phyloP scores from a whole-genome alignment of 2,113 vertebrate species.

The Sceloporus undulatus region DNA sequence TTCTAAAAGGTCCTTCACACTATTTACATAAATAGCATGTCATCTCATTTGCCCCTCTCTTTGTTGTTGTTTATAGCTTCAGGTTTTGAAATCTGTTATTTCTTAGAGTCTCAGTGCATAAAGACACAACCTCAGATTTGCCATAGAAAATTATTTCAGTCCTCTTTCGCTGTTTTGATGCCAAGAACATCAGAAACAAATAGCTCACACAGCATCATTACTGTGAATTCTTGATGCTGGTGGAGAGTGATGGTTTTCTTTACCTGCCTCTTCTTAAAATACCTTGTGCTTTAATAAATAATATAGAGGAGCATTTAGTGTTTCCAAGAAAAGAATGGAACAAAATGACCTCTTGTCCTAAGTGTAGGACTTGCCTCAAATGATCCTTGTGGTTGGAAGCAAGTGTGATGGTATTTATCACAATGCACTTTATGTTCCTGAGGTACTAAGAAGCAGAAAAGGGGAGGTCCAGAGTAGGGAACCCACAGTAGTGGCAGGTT shows the following conservation, averaged over 20 bases:
- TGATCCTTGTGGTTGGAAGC: conserved; percentile 12
- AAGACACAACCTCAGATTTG: neutral
- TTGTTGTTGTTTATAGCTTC: neutral
- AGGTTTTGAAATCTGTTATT: neutral
- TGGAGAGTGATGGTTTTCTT: neutral
- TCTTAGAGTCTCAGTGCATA: neutral
- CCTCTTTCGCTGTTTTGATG: conserved; percentile 1
- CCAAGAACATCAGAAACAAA: neutral
- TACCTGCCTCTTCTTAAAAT: conserved; percentile 44
- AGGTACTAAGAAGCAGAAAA: neutral
- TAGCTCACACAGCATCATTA: conserved; percentile 9
- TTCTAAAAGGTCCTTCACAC: neutral
- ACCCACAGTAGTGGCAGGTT: neutral
- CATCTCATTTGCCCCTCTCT: neutral
- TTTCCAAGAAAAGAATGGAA: conserved; percentile 23
- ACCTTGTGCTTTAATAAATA: conserved; percentile 30
- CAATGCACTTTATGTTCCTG: neutral
- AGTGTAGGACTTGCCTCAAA: conserved; percentile 4
- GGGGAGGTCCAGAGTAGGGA: neutral
- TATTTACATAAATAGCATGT: neutral
- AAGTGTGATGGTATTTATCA: conserved; percentile 21
- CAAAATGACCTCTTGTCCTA: conserved; percentile 29
- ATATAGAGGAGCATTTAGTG: conserved; percentile 23
- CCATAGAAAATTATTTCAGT: neutral
- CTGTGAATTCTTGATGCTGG: conserved; percentile 9